Evolutionary conservation across 2,797 vertebrate species (phyloP).

Genomic region (Chelmon rostratus): DNA sequence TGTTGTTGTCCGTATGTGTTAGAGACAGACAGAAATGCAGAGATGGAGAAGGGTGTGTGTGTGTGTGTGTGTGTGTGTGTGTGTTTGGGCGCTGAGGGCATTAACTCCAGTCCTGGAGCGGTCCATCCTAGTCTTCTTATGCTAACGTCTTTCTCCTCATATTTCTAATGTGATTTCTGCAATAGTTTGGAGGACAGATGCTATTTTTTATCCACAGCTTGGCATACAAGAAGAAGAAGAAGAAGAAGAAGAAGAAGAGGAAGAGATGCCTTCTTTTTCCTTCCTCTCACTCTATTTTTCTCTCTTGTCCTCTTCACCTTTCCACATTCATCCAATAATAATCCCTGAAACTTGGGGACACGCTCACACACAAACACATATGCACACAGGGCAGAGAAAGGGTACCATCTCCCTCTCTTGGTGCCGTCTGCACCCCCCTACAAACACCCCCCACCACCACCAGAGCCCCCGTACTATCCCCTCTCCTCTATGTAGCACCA

Average conservation of each 20-base stretch:
- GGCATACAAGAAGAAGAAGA: conserved; percentile 35
- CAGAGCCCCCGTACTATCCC: conserved; percentile 54
- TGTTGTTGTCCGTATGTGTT: conserved; percentile 34
- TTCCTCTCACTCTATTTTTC: not conserved
- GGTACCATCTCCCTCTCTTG: conserved; percentile 43
- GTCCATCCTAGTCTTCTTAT: conserved; percentile 62
- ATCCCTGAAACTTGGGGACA: conserved; percentile 48
- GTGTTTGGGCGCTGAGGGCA: conserved; percentile 35
- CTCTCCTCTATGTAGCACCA: conserved; percentile 77
- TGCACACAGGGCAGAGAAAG: conserved; percentile 36
- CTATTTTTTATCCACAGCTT: conserved; percentile 61
- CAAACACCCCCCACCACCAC: conserved; percentile 27
- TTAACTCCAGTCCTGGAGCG: conserved; percentile 47
- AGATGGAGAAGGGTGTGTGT: conserved; percentile 23
- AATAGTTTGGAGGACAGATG: conserved; percentile 63
- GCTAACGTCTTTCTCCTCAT: too few species aligned
- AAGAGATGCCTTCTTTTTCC: conserved; percentile 8
- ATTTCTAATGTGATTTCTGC: too few species aligned
- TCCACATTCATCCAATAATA: conserved; percentile 23
- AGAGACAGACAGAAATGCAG: conserved; percentile 41
- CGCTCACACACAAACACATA: conserved; percentile 45
- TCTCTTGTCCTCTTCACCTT: conserved; percentile 7
- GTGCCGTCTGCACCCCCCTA: conserved; percentile 57
- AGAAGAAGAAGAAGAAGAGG: conserved; percentile 9
- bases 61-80: conserved; percentile 43